Percentiles rank a stretch among this genome's conserved stretches.
Conservation (phyloP, 2,113 vertebrate species). For the Melanerpes aurifrons region DNA sequence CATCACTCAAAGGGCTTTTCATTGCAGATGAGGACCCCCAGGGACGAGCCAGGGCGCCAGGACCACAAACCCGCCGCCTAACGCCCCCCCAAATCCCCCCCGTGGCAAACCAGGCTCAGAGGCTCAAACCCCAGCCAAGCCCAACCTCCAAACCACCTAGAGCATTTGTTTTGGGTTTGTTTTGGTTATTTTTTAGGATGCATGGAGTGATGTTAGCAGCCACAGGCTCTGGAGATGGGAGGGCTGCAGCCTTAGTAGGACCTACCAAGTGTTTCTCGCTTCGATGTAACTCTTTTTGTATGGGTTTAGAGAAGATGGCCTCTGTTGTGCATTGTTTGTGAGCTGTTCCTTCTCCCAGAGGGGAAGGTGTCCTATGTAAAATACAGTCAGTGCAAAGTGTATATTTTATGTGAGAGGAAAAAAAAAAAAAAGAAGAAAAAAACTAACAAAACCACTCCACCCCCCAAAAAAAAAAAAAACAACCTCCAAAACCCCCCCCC, state of each 20-base stretch:
- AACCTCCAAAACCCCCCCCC: too few species aligned
- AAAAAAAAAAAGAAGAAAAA: too few species aligned
- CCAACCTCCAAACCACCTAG: conserved; percentile 14
- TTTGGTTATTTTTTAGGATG: background rate
- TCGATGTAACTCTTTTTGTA: conserved; percentile 42
- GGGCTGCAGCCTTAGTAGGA: conserved; percentile 62
- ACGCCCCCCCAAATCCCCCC: background rate
- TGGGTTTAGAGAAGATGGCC: conserved; percentile 57
- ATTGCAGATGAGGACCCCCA: conserved; percentile 40
- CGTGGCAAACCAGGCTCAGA: background rate
- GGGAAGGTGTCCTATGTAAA: conserved; percentile 66
- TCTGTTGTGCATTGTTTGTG: conserved; percentile 68
- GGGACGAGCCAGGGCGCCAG: background rate
- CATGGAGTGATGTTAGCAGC: conserved; percentile 50
- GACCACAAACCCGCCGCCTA: background rate
- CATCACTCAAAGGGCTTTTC: background rate
- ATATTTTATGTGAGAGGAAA: conserved; percentile 72
- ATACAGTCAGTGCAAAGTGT: conserved; percentile 56
- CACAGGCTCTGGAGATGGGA: conserved; percentile 44
- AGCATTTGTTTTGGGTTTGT: background rate
- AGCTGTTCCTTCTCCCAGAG: conserved; percentile 68
- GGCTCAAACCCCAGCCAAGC: background rate
- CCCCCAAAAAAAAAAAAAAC: too few species aligned
- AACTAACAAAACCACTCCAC: too few species aligned
- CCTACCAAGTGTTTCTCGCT: conserved; percentile 58